Percentiles rank a stretch among this genome's conserved stretches.
These are phyloP conservation scores for Ploceus nigricollis DNA, from an alignment of 2,113 vertebrate genomes.

Conservation along the genomic window DNA sequence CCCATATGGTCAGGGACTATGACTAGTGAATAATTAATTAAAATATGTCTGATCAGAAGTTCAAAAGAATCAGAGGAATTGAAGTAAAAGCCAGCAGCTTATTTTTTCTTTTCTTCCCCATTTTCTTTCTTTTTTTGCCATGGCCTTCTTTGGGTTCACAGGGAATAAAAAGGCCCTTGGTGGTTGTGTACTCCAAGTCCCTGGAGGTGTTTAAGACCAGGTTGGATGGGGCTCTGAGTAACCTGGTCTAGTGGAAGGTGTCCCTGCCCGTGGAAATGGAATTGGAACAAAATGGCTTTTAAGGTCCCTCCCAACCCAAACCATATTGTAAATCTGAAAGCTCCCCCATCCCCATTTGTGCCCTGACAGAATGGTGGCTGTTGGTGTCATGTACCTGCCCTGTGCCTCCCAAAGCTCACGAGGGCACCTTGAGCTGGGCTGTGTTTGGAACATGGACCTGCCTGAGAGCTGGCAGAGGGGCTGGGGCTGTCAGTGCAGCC, in stretches of 20 bases:
- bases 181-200: too few relatives aligned
- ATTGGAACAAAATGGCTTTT: neutral
- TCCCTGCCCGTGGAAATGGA: neutral
- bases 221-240: neutral
- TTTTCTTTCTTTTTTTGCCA: neutral
- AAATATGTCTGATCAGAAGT: neutral
- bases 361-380: neutral
- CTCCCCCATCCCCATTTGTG: accelerated
- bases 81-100: neutral
- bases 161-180: neutral
- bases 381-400: neutral
- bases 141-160: neutral
- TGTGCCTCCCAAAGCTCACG: accelerated
- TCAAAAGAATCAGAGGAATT: neutral
- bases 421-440: neutral
- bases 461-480: neutral
- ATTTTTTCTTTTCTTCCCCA: accelerated
- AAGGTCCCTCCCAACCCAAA: neutral
- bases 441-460: neutral
- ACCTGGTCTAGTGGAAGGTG: neutral
- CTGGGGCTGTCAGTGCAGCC: neutral
- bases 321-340: neutral
- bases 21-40: neutral
- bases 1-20: neutral
- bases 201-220: neutral